Evolutionary conservation across 2,113 vertebrate genomes (phyloP).

Genomic region (Peromyscus californicus): DNA sequence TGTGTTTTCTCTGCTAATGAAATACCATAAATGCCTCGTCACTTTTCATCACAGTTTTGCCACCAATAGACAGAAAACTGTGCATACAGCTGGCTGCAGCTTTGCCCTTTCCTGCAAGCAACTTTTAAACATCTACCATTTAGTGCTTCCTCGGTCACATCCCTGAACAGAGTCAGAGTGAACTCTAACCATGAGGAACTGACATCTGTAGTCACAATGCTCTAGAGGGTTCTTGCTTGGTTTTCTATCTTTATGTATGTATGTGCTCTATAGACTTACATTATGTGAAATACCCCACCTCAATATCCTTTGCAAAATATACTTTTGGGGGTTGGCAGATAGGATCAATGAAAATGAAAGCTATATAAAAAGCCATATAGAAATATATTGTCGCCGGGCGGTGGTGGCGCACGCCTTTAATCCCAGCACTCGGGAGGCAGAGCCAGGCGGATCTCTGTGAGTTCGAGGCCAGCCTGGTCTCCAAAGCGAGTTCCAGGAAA

Average conservation of each 20-base stretch:
- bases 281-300: constrained; percentile 56
- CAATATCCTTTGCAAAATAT: not conserved
- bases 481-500: too few relatives aligned
- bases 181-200: constrained; percentile 70
- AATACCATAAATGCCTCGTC: constrained; percentile 49
- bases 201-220: constrained; percentile 82
- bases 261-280: constrained; percentile 59
- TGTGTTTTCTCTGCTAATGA: constrained; percentile 71
- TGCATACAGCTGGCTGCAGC: not conserved
- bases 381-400: not conserved
- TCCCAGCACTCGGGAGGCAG: too few relatives aligned
- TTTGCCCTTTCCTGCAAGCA: constrained; percentile 36
- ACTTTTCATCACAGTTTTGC: constrained; percentile 54
- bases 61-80: constrained; percentile 18
- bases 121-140: constrained; percentile 69
- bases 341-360: not conserved
- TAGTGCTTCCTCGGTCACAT: constrained; percentile 80
- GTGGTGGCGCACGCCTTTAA: too few relatives aligned
- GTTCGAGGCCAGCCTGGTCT: too few relatives aligned
- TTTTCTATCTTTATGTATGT: constrained; percentile 76
- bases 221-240: constrained; percentile 73
- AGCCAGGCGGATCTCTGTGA: too few relatives aligned
- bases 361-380: not conserved
- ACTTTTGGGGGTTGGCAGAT: not conserved
- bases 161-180: constrained; percentile 79